phyloP scores from a whole-genome alignment of 2,888 invertebrate species.

The Macrosoma leucophasiata region DNA sequence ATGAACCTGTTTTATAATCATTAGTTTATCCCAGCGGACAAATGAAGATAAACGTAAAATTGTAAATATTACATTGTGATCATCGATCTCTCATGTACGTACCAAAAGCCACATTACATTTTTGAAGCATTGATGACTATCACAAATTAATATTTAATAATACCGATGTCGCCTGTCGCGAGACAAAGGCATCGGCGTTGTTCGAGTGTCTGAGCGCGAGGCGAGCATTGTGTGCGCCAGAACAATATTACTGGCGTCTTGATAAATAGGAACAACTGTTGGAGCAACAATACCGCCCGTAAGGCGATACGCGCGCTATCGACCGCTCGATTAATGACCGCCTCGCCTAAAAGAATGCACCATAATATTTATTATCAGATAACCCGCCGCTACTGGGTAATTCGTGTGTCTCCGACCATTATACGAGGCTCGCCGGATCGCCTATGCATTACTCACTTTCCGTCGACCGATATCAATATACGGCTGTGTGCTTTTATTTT shows the following conservation, averaged over 20 bases:
- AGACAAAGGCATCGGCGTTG: conserved; percentile 54
- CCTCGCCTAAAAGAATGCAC: conserved; percentile 73
- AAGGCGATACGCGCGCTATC: conserved; percentile 71
- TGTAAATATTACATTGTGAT: no score
- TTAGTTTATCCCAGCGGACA: no score
- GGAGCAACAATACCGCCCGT: conserved; percentile 66
- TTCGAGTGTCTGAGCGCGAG: conserved; percentile 41
- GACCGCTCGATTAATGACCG: conserved; percentile 71
- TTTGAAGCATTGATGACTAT: conserved; percentile 24
- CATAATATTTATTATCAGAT: conserved; percentile 75
- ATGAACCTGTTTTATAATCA: no score
- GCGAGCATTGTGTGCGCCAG: conserved; percentile 52
- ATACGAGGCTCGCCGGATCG: conserved; percentile 54
- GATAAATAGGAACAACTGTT: conserved; percentile 72
- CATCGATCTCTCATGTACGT: no score
- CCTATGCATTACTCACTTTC: conserved; percentile 66
- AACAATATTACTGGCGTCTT: conserved; percentile 69
- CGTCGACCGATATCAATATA: conserved; percentile 53
- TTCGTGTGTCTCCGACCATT: conserved; percentile 67
- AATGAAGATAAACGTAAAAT: no score
- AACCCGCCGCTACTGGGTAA: conserved; percentile 69
- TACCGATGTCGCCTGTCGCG: conserved; percentile 56
- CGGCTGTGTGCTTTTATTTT: conserved; percentile 38
- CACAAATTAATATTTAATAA: conserved; percentile 56
- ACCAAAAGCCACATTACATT: neutral